Evolutionary conservation across 37 sponge, comb jelly and placozoan species (phyloP), one percentile per base, ranked within the genome.

Genomic region (Aplysina aerophoba): DNA sequence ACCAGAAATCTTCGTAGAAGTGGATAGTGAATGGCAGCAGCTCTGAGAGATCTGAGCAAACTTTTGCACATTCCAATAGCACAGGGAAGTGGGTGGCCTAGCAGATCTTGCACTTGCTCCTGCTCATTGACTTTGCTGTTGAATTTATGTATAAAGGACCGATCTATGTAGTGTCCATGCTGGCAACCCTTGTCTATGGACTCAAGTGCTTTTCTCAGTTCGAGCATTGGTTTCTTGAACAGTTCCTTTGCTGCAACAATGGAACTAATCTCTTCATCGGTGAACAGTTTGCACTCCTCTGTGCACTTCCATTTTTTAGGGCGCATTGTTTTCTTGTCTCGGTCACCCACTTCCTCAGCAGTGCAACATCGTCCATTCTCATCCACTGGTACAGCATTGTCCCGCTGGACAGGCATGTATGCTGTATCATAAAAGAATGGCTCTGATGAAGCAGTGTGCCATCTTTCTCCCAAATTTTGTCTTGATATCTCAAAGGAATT

Each of bases 241-340:
- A 73, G 12, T 73, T 62, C 64, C 53, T 65, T 68, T 40, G 50
- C 55, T 28, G 50, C 50, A 65, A n/a, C 38, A 67, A 67, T 60
- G 21, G 31, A 31, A 30, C 19, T 22, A 35, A 60, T 81, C 22
- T 60, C 62, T 62, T 61, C 62, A 31, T 81, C 37, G 30, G 38
- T 81, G 62, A 22, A 3, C 25, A 30, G 60, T 27, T 36, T 59
- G 62, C 82, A 81, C 38, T 61, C 82, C n/a, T 30, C 28, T 33
- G 82, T 22, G 38, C 82, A 81, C 63, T 81, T 31, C 82, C 82
- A 81, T 35, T 62, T 58, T 81, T 59, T 50, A n/a, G 82, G 63
- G 19, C 79, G 41, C 53, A 40, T 40, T 37, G 50, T 79, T 21
- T 30, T 27, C 53, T 37, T 53, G 17, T 40, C 3, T 8, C 64